Evolutionary conservation across 1,140 invertebrate genomes (phyloP), one percentile per base, ranked within the genome.

Genomic region (Sesamia nonagrioides): DNA sequence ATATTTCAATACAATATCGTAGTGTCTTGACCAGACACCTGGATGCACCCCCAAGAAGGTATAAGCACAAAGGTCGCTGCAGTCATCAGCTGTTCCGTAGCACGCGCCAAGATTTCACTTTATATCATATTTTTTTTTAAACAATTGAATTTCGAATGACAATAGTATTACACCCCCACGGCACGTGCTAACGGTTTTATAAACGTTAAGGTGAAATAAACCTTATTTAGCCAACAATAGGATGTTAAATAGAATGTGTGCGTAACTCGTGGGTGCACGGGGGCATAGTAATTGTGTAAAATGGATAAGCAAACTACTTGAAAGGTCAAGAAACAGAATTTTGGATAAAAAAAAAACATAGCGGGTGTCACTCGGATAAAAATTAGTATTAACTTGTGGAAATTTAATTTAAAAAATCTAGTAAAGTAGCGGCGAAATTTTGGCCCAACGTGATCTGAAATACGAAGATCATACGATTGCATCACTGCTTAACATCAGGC

Each of bases 41-140:
- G 56, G 71, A 18, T 72, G 9, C 66, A 48, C 42, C 50, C 42
- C 68, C n/a, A 72, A 54, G 68, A 56, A 21, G 33, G 13, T 37
- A 40, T 17, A 17, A 72, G 11, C 11, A 9, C 37, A 72, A 60
- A 74, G 37, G 71, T 60, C 18, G 18, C 37, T 15, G 50, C 33
- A 5, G 27, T 3, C 27, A 58, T 58, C 71, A 74, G 54, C 71
- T 74, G 71, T 56, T 48, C 17, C 15, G 18, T 74, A 18, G 71
- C 71, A 74, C 71, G 71, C 71, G 71, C 52, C 54, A 58, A 74
- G 52, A 74, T 74, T 74, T 45, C 71, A 74, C 54, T 60, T 74
- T 15, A 45, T 60, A 48, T n/a, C 17, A 21, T 17, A 27, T 60
- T 45, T 60, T 74, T 69, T 71, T 71, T 71, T 71, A 6, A 45